Evolutionary conservation across 2,888 invertebrate genomes (phyloP).

Genomic region (Ethmia dodecea): DNA sequence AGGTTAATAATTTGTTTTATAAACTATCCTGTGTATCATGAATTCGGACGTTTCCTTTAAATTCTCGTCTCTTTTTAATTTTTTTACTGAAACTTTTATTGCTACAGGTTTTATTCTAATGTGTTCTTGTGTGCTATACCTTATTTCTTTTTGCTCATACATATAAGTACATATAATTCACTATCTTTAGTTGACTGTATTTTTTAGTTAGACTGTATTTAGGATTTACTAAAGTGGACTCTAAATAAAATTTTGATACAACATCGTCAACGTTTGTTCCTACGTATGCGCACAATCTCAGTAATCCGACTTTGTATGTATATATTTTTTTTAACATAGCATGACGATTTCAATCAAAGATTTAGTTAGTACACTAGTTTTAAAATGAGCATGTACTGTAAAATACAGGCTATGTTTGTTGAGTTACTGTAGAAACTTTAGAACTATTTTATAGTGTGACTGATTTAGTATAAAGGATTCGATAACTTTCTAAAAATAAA

Average conservation of each 20-base stretch:
- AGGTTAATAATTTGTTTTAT: constrained; percentile 27
- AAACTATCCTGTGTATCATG: constrained; percentile 17
- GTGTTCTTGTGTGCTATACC: no score
- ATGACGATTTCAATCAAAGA: constrained; percentile 19
- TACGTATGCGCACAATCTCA: constrained; percentile 20
- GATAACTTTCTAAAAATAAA: constrained; percentile 52
- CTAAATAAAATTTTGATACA: no score
- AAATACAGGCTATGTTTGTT: constrained; percentile 27
- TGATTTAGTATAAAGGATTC: constrained; percentile 57
- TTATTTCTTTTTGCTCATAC: no score
- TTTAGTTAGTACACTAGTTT: constrained; percentile 22
- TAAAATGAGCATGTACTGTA: constrained; percentile 31
- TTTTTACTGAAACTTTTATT: neutral
- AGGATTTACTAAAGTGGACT: no score
- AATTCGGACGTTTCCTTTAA: constrained; percentile 17
- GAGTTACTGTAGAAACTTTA: constrained; percentile 36
- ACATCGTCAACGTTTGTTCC: no score
- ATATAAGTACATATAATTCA: no score
- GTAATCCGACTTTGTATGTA: constrained; percentile 11
- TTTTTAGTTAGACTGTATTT: no score
- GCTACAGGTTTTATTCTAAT: no score
- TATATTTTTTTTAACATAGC: constrained; percentile 19
- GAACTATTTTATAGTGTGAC: constrained; percentile 51
- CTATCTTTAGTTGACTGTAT: no score
- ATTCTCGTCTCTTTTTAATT: constrained; percentile 9